A percentile compares a stretch with the other conserved stretches of the same genome.
Evolutionary conservation across 2,113 vertebrate species (phyloP).

Genomic region (Marmota monax): DNA sequence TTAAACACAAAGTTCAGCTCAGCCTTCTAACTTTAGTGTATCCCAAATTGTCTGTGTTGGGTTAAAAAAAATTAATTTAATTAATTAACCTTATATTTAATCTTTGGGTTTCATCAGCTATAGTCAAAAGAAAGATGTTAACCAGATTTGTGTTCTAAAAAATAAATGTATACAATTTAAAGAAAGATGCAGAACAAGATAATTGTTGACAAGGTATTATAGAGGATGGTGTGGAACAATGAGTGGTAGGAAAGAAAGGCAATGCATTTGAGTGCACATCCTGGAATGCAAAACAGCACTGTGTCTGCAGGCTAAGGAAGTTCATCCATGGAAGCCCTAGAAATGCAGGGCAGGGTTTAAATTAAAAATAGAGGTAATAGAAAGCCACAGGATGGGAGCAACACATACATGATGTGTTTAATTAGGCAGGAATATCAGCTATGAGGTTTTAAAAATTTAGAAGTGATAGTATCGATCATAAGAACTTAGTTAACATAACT

Average conservation of each 20-base stretch:
- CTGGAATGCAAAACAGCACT: not conserved
- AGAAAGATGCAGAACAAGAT: not conserved
- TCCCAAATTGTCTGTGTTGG: slow-evolving; percentile 5
- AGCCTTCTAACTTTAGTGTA: not conserved
- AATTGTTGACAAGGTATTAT: not conserved
- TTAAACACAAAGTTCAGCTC: not conserved
- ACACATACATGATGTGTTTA: not conserved
- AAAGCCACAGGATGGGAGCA: not conserved
- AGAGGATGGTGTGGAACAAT: not conserved
- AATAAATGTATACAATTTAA: not conserved
- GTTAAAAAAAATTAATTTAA: not conserved
- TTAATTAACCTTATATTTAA: not conserved
- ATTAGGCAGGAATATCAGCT: not conserved
- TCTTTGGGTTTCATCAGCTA: not conserved
- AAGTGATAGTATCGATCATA: not conserved
- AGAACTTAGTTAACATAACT: not conserved
- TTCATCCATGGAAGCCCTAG: not conserved
- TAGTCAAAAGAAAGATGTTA: not conserved
- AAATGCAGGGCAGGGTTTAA: not conserved
- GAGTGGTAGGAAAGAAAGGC: not conserved
- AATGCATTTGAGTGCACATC: accelerated
- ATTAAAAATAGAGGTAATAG: not conserved
- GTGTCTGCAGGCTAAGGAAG: not conserved
- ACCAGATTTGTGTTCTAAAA: not conserved
- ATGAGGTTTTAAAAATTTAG: not conserved